Conservation (phyloP, 92 coral and sea anemone species). For the Palythoa caribaeorum region DNA sequence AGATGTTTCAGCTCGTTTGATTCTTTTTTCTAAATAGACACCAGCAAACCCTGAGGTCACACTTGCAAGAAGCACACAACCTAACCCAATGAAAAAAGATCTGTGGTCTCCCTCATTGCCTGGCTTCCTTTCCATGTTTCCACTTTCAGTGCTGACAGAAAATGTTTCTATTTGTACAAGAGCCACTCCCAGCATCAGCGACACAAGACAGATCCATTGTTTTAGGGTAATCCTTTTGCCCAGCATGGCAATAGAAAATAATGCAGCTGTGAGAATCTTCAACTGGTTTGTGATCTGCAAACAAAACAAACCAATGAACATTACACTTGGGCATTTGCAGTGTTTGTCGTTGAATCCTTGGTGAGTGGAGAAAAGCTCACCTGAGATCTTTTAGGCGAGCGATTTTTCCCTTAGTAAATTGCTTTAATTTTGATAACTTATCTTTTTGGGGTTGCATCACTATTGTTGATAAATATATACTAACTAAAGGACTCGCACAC, state of each 20-base stretch:
- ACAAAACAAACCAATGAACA: background rate
- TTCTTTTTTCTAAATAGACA: slow-evolving; percentile 81
- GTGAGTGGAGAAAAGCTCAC: too few relatives aligned
- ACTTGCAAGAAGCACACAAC: slow-evolving; percentile 76
- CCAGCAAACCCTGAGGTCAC: slow-evolving; percentile 86
- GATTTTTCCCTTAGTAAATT: too few relatives aligned
- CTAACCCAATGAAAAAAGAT: slow-evolving; percentile 67
- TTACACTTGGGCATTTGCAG: too few relatives aligned
- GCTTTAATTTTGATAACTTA: too few relatives aligned
- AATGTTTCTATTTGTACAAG: slow-evolving; percentile 78
- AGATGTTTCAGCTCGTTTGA: slow-evolving; percentile 66
- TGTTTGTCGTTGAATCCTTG: too few relatives aligned
- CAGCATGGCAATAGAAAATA: slow-evolving; percentile 76
- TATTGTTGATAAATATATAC: too few relatives aligned
- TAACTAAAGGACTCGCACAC: too few relatives aligned
- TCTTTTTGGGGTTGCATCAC: too few relatives aligned
- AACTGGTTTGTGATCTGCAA: slow-evolving; percentile 82
- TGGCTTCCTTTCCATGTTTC: slow-evolving; percentile 11
- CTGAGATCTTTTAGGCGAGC: too few relatives aligned
- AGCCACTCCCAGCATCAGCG: slow-evolving; percentile 76
- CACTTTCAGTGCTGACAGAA: slow-evolving; percentile 46
- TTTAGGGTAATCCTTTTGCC: slow-evolving; percentile 59
- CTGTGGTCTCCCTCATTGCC: slow-evolving; percentile 29
- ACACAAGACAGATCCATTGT: slow-evolving; percentile 75
- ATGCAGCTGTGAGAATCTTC: slow-evolving; percentile 81